Percentiles rank a stretch among this genome's conserved stretches.
Evolutionary conservation across 2,888 invertebrate genomes (phyloP).

Genomic region (Eueremaeus valkanovi): DNA sequence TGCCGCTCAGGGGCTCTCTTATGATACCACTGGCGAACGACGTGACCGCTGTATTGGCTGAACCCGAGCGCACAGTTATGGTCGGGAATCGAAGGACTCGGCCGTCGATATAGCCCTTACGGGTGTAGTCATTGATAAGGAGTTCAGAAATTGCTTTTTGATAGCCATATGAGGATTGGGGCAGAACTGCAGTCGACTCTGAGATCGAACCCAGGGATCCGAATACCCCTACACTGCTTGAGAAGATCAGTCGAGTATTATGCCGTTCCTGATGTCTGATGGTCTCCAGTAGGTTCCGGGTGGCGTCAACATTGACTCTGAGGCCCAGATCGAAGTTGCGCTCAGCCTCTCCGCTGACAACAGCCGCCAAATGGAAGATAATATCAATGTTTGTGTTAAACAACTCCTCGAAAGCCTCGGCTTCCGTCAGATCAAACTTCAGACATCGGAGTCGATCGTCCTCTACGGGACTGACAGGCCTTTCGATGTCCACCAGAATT

Average conservation of each 20-base stretch:
- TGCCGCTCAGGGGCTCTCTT: not conserved
- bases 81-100: conserved; percentile 8
- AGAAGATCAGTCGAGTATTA: not conserved
- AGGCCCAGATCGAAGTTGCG: not conserved
- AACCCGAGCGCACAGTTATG: not conserved
- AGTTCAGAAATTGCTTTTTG: conserved; percentile 18
- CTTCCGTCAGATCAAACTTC: not conserved
- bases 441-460: not conserved
- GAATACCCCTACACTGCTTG: not conserved
- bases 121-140: conserved; percentile 10
- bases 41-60: not conserved
- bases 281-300: not conserved
- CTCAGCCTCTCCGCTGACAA: conserved; percentile 24
- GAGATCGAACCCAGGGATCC: not conserved
- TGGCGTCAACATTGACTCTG: not conserved
- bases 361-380: conserved; percentile 30
- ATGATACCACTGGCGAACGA: conserved; percentile 14
- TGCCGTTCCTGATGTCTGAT: not conserved
- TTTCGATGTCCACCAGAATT: conserved; percentile 3
- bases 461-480: not conserved
- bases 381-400: not conserved
- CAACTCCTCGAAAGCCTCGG: not conserved
- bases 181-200: not conserved
- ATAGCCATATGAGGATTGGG: not conserved
- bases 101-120: conserved; percentile 15